Evolutionary conservation across 1,140 invertebrate species (phyloP), one percentile per base, ranked within the genome.

Genomic region (Neomicropteryx cornuta): DNA sequence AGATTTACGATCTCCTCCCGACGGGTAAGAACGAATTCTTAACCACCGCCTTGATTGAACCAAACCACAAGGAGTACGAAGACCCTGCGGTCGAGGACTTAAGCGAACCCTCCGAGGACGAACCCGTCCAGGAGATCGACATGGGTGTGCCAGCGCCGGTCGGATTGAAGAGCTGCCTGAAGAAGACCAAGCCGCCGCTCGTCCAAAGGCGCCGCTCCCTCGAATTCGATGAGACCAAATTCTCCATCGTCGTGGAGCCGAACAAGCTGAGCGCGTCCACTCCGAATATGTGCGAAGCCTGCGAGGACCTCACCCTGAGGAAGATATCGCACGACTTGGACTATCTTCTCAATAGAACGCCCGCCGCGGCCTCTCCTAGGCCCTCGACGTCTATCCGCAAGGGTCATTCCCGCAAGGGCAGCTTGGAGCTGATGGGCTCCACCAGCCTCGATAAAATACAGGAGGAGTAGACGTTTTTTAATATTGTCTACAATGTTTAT

Each of bases 281-380:
- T 23, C 21, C 28, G 8, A 41, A 3, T 18, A 27, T 16, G 1
- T 27, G 41, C 13, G 28, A 47, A 20, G 36, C 39, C 11, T 44
- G 44, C 18, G 44, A 53, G n/a, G 53, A 55, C n/a, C 71, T 73
- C 8, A 76, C 77, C 56, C 52, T 79, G n/a, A 73, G 77, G 54
- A 60, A 74, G 27, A 79, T 79, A 39, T 74, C 72, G 1, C 74
- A 77, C 45, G 76, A 79, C 54, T 60, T 79, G 11, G 75, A 79
- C 50, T 79, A 77, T 54, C 48, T 79, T 37, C 55, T 79, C 14
- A 78, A 78, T 55, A 66, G 73, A 19, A 71, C 55, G 10, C 41
- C 45, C n/a, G 34, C 35, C n/a, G 32, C 33, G 19, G 21, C 21
- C 20, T 30, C 45, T 13, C 28, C 35, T 6, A 28, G 24, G 5